Percentiles rank a stretch among this genome's conserved stretches.
Evolutionary conservation across 92 coral and sea anemone genomes (phyloP).

Genomic region (Scolanthus callimorphus): DNA sequence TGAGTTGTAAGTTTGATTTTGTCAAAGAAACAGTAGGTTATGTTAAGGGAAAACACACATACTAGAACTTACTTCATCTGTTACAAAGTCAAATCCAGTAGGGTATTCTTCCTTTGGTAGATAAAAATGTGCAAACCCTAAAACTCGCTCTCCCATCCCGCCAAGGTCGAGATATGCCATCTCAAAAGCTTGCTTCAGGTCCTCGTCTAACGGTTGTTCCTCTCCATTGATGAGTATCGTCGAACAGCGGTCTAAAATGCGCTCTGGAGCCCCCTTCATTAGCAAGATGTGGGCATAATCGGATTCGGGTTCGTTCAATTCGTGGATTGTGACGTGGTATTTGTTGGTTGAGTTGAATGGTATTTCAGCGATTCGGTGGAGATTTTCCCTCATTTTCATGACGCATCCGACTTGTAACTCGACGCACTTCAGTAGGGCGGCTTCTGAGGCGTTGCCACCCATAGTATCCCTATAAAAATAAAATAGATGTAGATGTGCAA

Average conservation of each 20-base stretch:
- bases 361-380: constrained; percentile 76
- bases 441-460: constrained; percentile 94
- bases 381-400: constrained; percentile 61
- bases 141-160: constrained; percentile 98
- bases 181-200: constrained; percentile 75
- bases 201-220: constrained; percentile 58
- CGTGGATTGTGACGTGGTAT: constrained; percentile 92
- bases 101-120: constrained; percentile 78
- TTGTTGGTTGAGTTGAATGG: constrained; percentile 97
- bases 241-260: constrained; percentile 89
- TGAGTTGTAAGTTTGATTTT: too few species aligned
- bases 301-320: constrained; percentile 53
- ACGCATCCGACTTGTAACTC: constrained; percentile 82
- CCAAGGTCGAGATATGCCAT: constrained; percentile 92
- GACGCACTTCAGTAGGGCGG: constrained; percentile 90
- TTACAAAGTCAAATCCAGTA: constrained; percentile 72
- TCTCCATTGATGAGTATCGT: constrained; percentile 65
- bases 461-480: constrained; percentile 54
- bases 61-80: constrained; percentile 91
- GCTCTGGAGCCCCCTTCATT: constrained; percentile 98
- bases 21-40: too few species aligned
- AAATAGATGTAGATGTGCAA: neutral
- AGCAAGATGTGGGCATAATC: constrained; percentile 53
- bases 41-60: too few species aligned
- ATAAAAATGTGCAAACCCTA: constrained; percentile 87